phyloP scores from a whole-genome alignment of 2,797 vertebrate genomes.

The Amniataba percoides region DNA sequence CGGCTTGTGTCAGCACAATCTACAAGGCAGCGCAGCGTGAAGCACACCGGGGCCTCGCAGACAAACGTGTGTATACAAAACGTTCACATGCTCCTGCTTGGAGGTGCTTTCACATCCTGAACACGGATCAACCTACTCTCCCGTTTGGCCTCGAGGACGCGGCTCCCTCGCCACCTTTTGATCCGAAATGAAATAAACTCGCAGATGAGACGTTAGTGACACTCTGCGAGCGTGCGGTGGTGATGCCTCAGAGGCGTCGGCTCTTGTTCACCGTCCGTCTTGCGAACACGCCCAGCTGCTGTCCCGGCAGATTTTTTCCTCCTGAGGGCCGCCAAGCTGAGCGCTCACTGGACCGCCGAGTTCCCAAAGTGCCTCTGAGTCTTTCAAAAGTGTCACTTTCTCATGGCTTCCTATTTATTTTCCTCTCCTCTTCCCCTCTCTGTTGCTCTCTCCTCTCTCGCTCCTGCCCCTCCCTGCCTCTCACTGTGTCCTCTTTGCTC shows the following conservation, averaged over 20 bases:
- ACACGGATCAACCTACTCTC: constrained; percentile 1
- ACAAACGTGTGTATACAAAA: not conserved
- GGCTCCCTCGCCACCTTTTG: constrained; percentile 38
- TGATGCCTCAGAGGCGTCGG: constrained; percentile 15
- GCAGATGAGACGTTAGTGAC: constrained; percentile 46
- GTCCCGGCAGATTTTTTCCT: constrained; percentile 26
- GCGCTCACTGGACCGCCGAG: constrained; percentile 14
- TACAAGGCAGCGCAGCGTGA: constrained; percentile 29
- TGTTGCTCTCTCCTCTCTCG: constrained; percentile 6
- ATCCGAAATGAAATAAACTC: constrained; percentile 57
- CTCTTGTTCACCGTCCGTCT: constrained; percentile 6
- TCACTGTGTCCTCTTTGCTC: constrained; percentile 25
- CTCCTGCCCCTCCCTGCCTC: constrained; percentile 12
- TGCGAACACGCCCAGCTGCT: constrained; percentile 17
- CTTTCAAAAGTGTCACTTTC: constrained; percentile 55
- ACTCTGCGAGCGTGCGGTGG: constrained; percentile 4
- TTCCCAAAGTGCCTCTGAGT: constrained; percentile 33
- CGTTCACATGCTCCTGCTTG: not conserved
- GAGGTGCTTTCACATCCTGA: not conserved
- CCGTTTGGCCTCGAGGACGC: constrained; percentile 40
- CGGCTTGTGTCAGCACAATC: constrained; percentile 71
- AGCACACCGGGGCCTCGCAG: not conserved
- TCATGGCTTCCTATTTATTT: constrained; percentile 39
- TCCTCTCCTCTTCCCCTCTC: constrained; percentile 17
- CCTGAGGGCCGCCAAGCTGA: constrained; percentile 11